A percentile compares a stretch with the other conserved stretches of the same genome.
Evolutionary conservation across 2,113 vertebrate species (phyloP).

Genomic region (Pantherophis guttatus): DNA sequence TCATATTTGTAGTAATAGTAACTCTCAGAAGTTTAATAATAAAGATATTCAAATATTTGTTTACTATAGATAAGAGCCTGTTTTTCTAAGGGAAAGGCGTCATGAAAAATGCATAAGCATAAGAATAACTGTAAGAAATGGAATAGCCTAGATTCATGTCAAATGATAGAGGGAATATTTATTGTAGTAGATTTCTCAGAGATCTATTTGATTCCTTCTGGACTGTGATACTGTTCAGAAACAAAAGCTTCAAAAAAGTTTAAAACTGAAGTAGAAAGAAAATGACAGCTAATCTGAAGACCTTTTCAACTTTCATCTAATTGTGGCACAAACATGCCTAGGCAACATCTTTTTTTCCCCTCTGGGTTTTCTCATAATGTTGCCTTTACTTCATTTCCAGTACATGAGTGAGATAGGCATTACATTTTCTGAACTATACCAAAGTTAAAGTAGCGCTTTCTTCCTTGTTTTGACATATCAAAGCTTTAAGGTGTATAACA

Average conservation of each 20-base stretch:
- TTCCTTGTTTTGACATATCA: background rate
- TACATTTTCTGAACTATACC: background rate
- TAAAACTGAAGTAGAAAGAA: constrained; percentile 20
- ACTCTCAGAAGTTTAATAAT: constrained; percentile 19
- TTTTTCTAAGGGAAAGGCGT: background rate
- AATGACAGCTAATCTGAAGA: background rate
- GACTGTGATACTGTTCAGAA: background rate
- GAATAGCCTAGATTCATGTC: background rate
- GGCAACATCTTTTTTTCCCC: background rate
- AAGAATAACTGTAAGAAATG: background rate
- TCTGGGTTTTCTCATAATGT: background rate
- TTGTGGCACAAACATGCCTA: background rate
- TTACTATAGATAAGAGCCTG: background rate
- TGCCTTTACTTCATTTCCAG: background rate
- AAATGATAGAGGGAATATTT: background rate
- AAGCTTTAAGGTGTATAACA: background rate
- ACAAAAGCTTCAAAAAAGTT: constrained; percentile 3
- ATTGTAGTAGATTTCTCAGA: background rate
- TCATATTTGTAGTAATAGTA: background rate
- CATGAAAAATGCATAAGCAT: background rate
- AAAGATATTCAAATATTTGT: background rate
- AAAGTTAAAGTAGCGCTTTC: background rate
- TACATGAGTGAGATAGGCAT: background rate
- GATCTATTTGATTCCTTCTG: background rate
- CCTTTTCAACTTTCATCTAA: background rate